Evolutionary conservation across 2,113 vertebrate genomes (phyloP), one percentile per base, ranked within the genome.

Genomic region (Calonectris borealis): DNA sequence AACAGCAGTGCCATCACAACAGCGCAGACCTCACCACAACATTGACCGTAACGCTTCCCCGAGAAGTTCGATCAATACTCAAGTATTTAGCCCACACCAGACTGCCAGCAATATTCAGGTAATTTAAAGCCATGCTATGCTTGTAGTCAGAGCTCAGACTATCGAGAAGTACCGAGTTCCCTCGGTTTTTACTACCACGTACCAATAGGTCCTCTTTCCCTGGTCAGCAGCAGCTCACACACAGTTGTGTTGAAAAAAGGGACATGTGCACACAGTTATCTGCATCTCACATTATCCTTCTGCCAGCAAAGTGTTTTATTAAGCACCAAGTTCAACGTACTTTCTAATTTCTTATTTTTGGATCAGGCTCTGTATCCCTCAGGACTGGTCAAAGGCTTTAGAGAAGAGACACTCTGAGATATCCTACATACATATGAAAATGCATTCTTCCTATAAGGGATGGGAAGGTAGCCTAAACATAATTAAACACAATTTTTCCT

Each of bases 1-100:
- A 76, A 36, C 1, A 66, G 48, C 80, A 82, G 38, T 1, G 55
- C 12, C 52, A 16, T 13, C 4, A 0, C 58, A 61, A 93, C 55
- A 25, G 6, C 36, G 0, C 40, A 69, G 38, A 61, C 20, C 52
- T 55, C 15, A 18, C 14, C 10, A 3, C 4, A 31, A 40, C 75
- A 27, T 1, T 19, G 54, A n/a, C 76, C 4, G 6, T 7, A 24
- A 21, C 25, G 0, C 40, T 24, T 5, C 49, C 58, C n/a, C 0
- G 1, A 40, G 48, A 51, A 20, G 42, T 29, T 3, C 31, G 20
- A 60, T 44, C 54, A 12, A 6, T 9, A 36, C 29, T 24, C 5
- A 3, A 22, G 40, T 3, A 10, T 3, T 36, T 16, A 76, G 29
- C 69, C 49, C 68, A 18, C 42, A 13, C 16, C 69, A 71, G 21